phyloP scores from a whole-genome alignment of 2,888 invertebrate genomes.

The Galeruca laticollis region DNA sequence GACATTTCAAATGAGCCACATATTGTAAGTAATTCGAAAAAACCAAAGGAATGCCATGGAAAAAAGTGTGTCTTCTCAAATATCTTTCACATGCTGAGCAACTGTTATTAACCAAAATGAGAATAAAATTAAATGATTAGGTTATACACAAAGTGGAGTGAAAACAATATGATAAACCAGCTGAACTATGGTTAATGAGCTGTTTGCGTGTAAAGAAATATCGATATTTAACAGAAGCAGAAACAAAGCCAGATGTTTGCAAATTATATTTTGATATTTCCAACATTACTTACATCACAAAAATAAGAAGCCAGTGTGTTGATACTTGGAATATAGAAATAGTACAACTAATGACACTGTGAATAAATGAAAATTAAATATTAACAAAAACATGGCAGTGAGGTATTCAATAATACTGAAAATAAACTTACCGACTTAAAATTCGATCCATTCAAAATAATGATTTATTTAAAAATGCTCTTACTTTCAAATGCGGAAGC shows the following conservation, averaged over 20 bases:
- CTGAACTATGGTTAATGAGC: slow-evolving; percentile 50
- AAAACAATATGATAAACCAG: slow-evolving; percentile 59
- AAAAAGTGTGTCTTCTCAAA: neutral
- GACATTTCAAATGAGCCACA: neutral
- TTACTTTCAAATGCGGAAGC: too few species aligned
- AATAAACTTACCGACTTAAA: too few species aligned
- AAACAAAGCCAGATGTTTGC: slow-evolving; percentile 50
- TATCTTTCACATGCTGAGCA: neutral
- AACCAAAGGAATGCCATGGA: neutral
- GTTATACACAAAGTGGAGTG: slow-evolving; percentile 55
- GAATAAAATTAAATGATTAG: slow-evolving; percentile 52
- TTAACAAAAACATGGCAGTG: too few species aligned
- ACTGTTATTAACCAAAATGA: slow-evolving; percentile 21
- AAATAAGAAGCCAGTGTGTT: neutral
- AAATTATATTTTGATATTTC: slow-evolving; percentile 45
- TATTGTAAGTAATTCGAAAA: neutral
- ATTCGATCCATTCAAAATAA: too few species aligned
- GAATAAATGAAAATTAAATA: too few species aligned
- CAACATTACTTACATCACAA: neutral
- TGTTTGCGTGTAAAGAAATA: slow-evolving; percentile 54
- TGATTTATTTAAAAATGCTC: too few species aligned
- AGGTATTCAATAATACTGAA: too few species aligned
- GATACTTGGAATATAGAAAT: neutral
- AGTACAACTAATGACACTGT: too few species aligned
- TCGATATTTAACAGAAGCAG: slow-evolving; percentile 50